Base-by-base conservation (phyloP, 2,113 vertebrate species). In the Passer montanus region DNA sequence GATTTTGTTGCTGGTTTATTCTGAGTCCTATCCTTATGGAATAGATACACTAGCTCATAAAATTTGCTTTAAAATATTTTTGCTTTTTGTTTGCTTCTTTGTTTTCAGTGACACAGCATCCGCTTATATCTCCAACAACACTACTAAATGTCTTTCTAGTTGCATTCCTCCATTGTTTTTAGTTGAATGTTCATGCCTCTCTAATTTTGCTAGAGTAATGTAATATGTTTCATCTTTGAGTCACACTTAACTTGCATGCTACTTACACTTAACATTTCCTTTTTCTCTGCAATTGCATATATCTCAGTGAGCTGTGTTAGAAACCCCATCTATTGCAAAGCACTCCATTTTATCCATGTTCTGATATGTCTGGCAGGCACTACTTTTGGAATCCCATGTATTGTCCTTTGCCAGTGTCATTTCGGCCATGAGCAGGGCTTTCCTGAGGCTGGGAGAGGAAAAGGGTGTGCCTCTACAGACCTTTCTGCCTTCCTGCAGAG, bases 381-480 rank as follows among this genome's bases (percentile, higher is more conserved):
- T 52, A 0, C 72, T 82, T 66, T 49, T 43, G 69, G 44, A 44
- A 72, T 86, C 28, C 66, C 11, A 3, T 2, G 15, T 0, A 3
- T 28, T 39, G 49, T 56, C n/a, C 47, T 63, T 83, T 0, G 0
- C 17, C n/a, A 27, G 0, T 26, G 31, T 33, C 3, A 60, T 55
- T 86, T 47, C 20, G 53, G 83, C 49, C 27, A 15, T 1, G 23
- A 90, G 55, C 37, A 35, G 75, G 76, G 39, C 75, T 94, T 96
- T 96, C 60, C 85, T 86, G 90, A 90, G 79, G 79, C 56, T 10
- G 17, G 64, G 66, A 74, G 56, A 94, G 82, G 85, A 86, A 89
- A 83, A 35, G 44, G 33, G 47, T 78, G 64, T 85, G 67, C 55
- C 35, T 63, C 52, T 33, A 20, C 30, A 90, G 83, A 67, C 30